These are phyloP conservation scores for Paraescarpia echinospica DNA, from an alignment of 1,140 invertebrate genomes.

Conservation along the genomic window DNA sequence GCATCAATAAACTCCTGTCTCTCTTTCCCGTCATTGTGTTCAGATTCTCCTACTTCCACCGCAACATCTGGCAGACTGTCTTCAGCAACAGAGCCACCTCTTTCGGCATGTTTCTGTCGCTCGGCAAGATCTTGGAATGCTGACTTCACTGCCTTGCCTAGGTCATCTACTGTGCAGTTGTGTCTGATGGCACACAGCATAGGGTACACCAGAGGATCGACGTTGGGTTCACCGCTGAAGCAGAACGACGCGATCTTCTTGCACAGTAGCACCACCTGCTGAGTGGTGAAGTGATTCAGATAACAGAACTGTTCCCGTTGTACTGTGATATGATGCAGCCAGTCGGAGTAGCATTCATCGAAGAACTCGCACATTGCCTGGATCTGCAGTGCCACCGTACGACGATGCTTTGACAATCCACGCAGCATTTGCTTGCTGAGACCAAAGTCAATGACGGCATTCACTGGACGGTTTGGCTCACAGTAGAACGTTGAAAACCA, in stretches of 20 bases:
- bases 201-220: conserved; percentile 35
- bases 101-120: conserved; percentile 4
- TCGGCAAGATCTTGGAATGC: conserved; percentile 33
- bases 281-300: conserved; percentile 48
- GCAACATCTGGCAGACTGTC: too few relatives aligned
- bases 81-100: background rate
- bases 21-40: background rate
- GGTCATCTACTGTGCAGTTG: conserved; percentile 35
- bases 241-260: conserved; percentile 38
- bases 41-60: background rate
- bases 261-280: conserved; percentile 49
- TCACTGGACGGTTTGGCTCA: conserved; percentile 30
- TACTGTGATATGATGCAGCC: conserved; percentile 41
- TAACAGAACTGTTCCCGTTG: conserved; percentile 40
- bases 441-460: conserved; percentile 41
- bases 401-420: conserved; percentile 22
- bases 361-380: conserved; percentile 42
- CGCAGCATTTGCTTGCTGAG: conserved; percentile 28
- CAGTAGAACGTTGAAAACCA: conserved; percentile 47
- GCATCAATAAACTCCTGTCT: background rate
- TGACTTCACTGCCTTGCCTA: conserved; percentile 34
- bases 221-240: conserved; percentile 20
- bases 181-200: conserved; percentile 39
- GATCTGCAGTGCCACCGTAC: conserved; percentile 36
- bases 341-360: conserved; percentile 44